Percentiles rank a stretch among this genome's conserved stretches.
These are phyloP conservation scores for Vombatus ursinus DNA, from an alignment of 2,113 vertebrate species.

Conservation along the genomic window DNA sequence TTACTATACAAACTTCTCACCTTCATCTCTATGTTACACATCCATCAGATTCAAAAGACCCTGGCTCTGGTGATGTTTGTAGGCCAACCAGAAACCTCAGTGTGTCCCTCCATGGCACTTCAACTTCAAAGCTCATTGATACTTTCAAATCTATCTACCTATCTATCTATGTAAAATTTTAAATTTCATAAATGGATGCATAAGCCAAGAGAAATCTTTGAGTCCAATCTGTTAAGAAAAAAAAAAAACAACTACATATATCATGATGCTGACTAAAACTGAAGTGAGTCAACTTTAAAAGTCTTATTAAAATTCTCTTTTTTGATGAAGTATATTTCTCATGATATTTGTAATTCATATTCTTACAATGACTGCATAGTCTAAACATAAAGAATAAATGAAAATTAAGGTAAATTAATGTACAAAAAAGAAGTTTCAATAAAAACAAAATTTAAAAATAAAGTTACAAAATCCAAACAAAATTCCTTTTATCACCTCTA, in stretches of 20 bases:
- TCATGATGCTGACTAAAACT: not conserved
- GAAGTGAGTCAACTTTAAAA: not conserved
- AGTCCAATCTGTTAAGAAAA: too few species aligned
- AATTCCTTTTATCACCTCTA: not conserved
- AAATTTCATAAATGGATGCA: not conserved
- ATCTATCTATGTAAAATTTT: too few species aligned
- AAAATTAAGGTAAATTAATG: not conserved
- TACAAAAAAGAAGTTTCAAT: not conserved
- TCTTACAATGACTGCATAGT: not conserved
- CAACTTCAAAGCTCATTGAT: too few species aligned
- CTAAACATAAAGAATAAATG: slow-evolving; percentile 25
- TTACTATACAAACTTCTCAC: too few species aligned
- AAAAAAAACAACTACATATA: not conserved
- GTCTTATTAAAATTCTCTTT: not conserved
- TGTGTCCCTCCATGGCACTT: too few species aligned
- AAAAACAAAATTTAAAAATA: not conserved
- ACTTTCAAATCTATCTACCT: too few species aligned
- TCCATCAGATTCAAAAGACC: too few species aligned
- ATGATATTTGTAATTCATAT: not conserved
- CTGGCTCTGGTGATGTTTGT: too few species aligned
- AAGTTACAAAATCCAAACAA: not conserved
- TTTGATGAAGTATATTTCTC: not conserved
- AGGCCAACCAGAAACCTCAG: too few species aligned
- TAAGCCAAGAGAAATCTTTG: not conserved
- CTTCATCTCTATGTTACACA: too few species aligned